Conservation (phyloP, 1,140 invertebrate genomes). For the Cylas formicarius region DNA sequence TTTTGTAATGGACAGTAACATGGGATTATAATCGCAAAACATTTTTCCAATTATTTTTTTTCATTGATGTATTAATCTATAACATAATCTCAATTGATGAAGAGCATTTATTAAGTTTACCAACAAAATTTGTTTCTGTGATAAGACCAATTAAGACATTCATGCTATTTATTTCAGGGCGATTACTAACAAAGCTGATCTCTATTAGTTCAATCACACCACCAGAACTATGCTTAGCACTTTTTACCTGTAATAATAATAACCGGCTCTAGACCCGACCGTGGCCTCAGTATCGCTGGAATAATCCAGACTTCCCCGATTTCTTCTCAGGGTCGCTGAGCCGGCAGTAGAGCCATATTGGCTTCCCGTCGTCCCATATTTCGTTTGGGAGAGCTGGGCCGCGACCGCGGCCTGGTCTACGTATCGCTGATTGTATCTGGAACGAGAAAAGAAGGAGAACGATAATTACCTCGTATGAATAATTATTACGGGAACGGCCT, state of each 20-base stretch:
- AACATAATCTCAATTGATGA: too few species aligned
- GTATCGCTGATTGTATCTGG: slow-evolving; percentile 52
- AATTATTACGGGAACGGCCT: background rate
- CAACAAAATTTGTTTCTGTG: too few species aligned
- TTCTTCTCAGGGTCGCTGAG: slow-evolving; percentile 55
- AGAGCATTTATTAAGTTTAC: too few species aligned
- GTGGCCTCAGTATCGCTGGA: slow-evolving; percentile 91
- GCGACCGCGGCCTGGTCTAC: slow-evolving; percentile 45
- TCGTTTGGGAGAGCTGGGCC: slow-evolving; percentile 43
- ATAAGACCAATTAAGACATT: too few species aligned
- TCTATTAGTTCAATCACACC: background rate
- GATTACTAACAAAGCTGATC: too few species aligned
- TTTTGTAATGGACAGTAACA: too few species aligned
- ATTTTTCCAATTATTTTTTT: too few species aligned
- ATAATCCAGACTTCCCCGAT: slow-evolving; percentile 73
- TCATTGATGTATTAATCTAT: too few species aligned
- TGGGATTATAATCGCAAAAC: too few species aligned
- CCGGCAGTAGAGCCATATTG: slow-evolving; percentile 39
- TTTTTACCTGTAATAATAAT: slow-evolving; percentile 71
- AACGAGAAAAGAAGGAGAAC: background rate
- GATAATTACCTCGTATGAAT: background rate
- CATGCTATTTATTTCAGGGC: too few species aligned
- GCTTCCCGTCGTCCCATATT: slow-evolving; percentile 27
- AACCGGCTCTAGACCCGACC: slow-evolving; percentile 65
- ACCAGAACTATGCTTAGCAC: slow-evolving; percentile 1